Conservation (phyloP, 2,113 vertebrate genomes). For the Hassar affinis region DNA sequence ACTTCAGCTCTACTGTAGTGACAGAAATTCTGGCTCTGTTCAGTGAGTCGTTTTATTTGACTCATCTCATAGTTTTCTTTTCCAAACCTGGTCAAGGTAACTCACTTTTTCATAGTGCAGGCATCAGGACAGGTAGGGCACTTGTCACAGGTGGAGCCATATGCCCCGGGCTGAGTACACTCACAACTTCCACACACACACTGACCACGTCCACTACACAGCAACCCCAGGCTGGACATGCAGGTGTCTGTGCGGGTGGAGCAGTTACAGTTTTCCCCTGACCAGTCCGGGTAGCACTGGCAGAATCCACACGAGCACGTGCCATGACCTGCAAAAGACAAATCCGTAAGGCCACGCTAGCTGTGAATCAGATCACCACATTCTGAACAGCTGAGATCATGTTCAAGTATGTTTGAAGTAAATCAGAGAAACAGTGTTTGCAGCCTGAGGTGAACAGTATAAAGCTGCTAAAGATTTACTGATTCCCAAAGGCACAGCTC, state of each 20-base stretch:
- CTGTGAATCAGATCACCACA: constrained; percentile 1
- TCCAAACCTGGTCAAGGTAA: background rate
- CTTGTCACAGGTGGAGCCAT: constrained; percentile 90
- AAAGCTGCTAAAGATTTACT: constrained; percentile 26
- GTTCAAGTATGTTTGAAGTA: background rate
- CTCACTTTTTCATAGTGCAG: constrained; percentile 96
- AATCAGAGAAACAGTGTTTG: constrained; percentile 13
- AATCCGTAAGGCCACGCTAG: background rate
- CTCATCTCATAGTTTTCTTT: background rate
- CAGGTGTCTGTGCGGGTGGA: constrained; percentile 89
- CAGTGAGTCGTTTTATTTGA: background rate
- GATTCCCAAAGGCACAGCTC: background rate
- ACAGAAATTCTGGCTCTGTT: background rate
- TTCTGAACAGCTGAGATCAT: constrained; percentile 23
- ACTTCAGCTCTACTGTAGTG: background rate
- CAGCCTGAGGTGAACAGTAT: background rate
- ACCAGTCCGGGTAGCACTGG: constrained; percentile 88
- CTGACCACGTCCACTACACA: constrained; percentile 88
- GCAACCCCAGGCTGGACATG: constrained; percentile 85
- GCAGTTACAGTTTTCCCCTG: constrained; percentile 92
- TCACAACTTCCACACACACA: constrained; percentile 89
- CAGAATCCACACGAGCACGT: constrained; percentile 93
- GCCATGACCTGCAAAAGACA: constrained; percentile 80
- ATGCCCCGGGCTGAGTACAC: constrained; percentile 92
- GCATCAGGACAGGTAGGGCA: constrained; percentile 94